Evolutionary conservation across 1,140 invertebrate genomes (phyloP).

Genomic region (Drosophila tsacasi): DNA sequence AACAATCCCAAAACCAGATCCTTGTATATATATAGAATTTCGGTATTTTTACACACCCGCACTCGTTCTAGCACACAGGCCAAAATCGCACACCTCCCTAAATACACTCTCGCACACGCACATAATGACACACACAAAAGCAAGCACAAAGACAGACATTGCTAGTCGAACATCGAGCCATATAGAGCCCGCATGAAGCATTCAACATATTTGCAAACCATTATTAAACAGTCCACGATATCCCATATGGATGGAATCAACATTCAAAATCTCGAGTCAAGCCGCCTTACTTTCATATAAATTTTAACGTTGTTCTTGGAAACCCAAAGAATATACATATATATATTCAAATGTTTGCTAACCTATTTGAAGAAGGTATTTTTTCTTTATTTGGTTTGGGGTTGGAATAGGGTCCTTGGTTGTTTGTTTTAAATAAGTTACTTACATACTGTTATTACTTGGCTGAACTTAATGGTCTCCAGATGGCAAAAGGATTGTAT

Average conservation of each 20-base stretch:
- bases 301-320: conserved; percentile 22
- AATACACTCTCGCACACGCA: background rate
- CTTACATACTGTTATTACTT: too few species aligned
- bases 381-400: background rate
- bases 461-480: too few species aligned
- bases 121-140: too few species aligned
- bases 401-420: too few species aligned
- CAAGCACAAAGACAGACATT: background rate
- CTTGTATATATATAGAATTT: conserved; percentile 20
- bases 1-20: background rate
- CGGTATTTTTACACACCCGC: conserved; percentile 32
- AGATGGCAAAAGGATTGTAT: too few species aligned
- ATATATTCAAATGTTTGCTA: conserved; percentile 13
- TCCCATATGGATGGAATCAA: background rate
- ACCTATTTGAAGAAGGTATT: background rate
- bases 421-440: too few species aligned
- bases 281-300: conserved; percentile 8
- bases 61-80: conserved; percentile 7
- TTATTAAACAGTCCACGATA: background rate
- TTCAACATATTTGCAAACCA: background rate
- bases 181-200: background rate
- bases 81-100: background rate
- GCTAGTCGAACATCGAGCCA: background rate
- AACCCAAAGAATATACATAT: conserved; percentile 19
- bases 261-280: conserved; percentile 22